A percentile compares a stretch with the other conserved stretches of the same genome.
Conservation (phyloP, 1,140 invertebrate genomes). For the Drosophila ficusphila region DNA sequence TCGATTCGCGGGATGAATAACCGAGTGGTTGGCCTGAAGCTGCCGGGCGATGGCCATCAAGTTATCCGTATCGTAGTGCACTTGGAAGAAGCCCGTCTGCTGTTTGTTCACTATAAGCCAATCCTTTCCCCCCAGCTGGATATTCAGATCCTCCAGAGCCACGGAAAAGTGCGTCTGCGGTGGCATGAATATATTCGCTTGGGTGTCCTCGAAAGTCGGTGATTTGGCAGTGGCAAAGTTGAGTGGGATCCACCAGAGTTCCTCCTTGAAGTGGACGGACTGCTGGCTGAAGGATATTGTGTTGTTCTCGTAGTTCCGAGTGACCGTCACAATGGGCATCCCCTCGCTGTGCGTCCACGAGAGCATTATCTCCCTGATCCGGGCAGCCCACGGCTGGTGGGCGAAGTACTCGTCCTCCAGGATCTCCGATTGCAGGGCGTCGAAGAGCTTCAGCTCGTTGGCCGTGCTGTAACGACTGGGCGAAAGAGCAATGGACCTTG, state of each 20-base stretch:
- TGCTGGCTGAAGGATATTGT: conserved; percentile 83
- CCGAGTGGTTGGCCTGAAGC: conserved; percentile 79
- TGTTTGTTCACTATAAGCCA: conserved; percentile 88
- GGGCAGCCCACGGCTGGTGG: conserved; percentile 42
- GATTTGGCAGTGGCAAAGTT: conserved; percentile 85
- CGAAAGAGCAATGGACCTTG: conserved; percentile 51
- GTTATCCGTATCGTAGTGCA: conserved; percentile 86
- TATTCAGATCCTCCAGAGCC: conserved; percentile 46
- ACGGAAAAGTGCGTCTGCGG: conserved; percentile 53
- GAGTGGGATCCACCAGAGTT: conserved; percentile 86
- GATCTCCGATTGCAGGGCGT: conserved; percentile 85
- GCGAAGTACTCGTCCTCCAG: conserved; percentile 67
- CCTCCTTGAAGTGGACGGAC: conserved; percentile 64
- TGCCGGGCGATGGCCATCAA: conserved; percentile 85
- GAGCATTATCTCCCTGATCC: conserved; percentile 82
- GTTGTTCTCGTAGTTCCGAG: conserved; percentile 84
- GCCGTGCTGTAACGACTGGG: conserved; percentile 72
- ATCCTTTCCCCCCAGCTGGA: conserved; percentile 70
- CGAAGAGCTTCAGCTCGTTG: conserved; percentile 71
- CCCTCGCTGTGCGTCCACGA: conserved; percentile 86
- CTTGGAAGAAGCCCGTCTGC: conserved; percentile 88
- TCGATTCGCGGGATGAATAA: conserved; percentile 87
- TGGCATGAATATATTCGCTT: conserved; percentile 70
- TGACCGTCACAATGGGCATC: conserved; percentile 85
- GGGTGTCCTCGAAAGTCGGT: conserved; percentile 84